Evolutionary conservation across 2,113 vertebrate genomes (phyloP), one percentile per base, ranked within the genome.

Genomic region (Martes martes): DNA sequence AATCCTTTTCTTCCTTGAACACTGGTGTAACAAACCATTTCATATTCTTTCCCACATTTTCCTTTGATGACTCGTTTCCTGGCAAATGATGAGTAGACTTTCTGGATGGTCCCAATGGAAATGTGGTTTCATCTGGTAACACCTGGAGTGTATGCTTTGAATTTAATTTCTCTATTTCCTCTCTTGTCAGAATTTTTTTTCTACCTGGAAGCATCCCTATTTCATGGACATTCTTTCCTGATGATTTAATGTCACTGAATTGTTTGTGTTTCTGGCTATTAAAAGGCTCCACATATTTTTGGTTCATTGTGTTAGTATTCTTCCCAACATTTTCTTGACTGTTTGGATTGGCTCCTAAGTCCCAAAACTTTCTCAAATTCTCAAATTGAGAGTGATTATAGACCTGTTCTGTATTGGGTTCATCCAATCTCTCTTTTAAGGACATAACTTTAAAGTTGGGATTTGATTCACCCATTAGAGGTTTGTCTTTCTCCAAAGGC

Each of bases 311-410:
- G 93, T 50, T 92, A 94, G 16, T 73, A 61, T 59, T 92, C 91
- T 57, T 97, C 55, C 96, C n/a, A 65, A 31, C 84, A 76, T 94
- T 92, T 26, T 45, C 52, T 55, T 52, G 97, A 73, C 50, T 97
- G 31, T 97, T 96, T 47, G 98, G 91, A 65, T 98, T 98, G 31
- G 96, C 74, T 84, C 99, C 98, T 24, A 97, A 98, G 85, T 98
- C 98, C 99, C 99, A 99, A 98, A 99, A 99, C 6, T 99, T 99
- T 73, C 98, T 99, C 94, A 99, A 92, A 96, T 94, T 99, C 98
- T 99, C 99, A 96, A 99, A 99, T 45, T 99, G 99, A 52, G 95
- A 98, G 76, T 98, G 98, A 96, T 96, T 98, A 19, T 98, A 97
- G 88, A 98, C 94, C 36, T 98, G 98, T 92, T 98, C 98, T 11